phyloP scores from a whole-genome alignment of 2,888 invertebrate species.

The Diadromus collaris region DNA sequence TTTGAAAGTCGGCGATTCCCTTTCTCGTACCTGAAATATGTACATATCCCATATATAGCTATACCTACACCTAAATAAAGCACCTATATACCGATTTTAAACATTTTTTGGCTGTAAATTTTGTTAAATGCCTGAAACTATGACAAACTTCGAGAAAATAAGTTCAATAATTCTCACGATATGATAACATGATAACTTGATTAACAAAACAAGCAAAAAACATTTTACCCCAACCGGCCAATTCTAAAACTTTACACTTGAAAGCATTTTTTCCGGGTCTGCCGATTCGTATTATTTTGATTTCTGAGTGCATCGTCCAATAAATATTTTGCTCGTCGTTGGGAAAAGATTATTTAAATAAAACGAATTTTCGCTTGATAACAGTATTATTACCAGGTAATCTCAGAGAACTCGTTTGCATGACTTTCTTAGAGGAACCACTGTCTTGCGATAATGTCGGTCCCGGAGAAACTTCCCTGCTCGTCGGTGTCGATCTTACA shows the following conservation, averaged over 20 bases:
- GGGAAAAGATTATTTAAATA: neutral
- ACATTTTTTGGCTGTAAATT: too few species aligned
- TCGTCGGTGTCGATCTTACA: conserved; percentile 76
- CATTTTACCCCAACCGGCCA: too few species aligned
- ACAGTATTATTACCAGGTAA: conserved; percentile 76
- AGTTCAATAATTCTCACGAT: too few species aligned
- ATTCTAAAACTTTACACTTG: too few species aligned
- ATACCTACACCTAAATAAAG: too few species aligned
- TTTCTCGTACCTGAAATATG: conserved; percentile 74
- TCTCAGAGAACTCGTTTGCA: conserved; percentile 80
- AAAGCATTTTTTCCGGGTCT: neutral
- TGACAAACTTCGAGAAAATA: too few species aligned
- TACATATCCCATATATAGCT: too few species aligned
- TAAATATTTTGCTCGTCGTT: neutral
- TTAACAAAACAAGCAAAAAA: too few species aligned
- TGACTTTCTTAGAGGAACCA: conserved; percentile 73
- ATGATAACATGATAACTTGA: too few species aligned
- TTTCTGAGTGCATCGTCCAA: neutral
- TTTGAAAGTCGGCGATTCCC: conserved; percentile 85
- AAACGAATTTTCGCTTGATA: neutral
- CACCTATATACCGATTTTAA: too few species aligned
- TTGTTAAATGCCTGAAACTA: too few species aligned
- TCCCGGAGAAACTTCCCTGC: conserved; percentile 77
- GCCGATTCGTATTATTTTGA: neutral
- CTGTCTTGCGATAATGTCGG: conserved; percentile 74